phyloP scores from a whole-genome alignment of 1,140 invertebrate species.

The Leucophenga varia region DNA sequence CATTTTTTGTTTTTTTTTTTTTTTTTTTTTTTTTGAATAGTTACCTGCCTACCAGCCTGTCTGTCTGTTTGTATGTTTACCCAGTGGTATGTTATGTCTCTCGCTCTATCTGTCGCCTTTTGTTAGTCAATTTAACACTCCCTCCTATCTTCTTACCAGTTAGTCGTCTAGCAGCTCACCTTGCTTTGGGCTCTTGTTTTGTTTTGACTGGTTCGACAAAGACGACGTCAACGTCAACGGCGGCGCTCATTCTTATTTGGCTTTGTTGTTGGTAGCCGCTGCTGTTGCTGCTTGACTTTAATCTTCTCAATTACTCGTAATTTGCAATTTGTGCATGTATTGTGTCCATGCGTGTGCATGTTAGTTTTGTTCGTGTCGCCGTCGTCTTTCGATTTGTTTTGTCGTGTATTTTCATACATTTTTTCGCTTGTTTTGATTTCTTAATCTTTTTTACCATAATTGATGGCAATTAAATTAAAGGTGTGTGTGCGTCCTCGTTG shows the following conservation, averaged over 20 bases:
- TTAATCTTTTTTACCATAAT: slow-evolving; percentile 53
- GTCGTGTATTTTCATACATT: slow-evolving; percentile 25
- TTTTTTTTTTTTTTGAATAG: slow-evolving; percentile 26
- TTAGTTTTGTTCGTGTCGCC: slow-evolving; percentile 8
- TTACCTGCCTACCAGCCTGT: too few species aligned
- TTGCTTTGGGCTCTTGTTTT: slow-evolving; percentile 13
- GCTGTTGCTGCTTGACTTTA: slow-evolving; percentile 42
- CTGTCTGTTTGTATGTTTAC: slow-evolving; percentile 31
- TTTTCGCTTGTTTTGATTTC: slow-evolving; percentile 49
- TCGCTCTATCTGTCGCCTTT: slow-evolving; percentile 5
- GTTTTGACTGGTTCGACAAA: too few species aligned
- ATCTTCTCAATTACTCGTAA: slow-evolving; percentile 55
- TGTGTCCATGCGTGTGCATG: slow-evolving; percentile 13
- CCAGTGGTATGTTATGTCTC: slow-evolving; percentile 14
- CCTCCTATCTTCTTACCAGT: slow-evolving; percentile 15
- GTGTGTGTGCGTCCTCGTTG: slow-evolving; percentile 40
- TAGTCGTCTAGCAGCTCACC: background rate
- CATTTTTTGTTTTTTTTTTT: slow-evolving; percentile 4
- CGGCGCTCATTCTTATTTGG: background rate
- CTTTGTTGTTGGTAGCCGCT: slow-evolving; percentile 1
- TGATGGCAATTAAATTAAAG: slow-evolving; percentile 53
- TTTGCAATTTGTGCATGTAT: slow-evolving; percentile 37
- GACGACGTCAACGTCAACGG: too few species aligned
- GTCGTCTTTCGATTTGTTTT: slow-evolving; percentile 10
- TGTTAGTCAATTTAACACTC: slow-evolving; percentile 4